Base-by-base conservation (phyloP, 2,888 invertebrate genomes). In the Zele albiditarsus region DNA sequence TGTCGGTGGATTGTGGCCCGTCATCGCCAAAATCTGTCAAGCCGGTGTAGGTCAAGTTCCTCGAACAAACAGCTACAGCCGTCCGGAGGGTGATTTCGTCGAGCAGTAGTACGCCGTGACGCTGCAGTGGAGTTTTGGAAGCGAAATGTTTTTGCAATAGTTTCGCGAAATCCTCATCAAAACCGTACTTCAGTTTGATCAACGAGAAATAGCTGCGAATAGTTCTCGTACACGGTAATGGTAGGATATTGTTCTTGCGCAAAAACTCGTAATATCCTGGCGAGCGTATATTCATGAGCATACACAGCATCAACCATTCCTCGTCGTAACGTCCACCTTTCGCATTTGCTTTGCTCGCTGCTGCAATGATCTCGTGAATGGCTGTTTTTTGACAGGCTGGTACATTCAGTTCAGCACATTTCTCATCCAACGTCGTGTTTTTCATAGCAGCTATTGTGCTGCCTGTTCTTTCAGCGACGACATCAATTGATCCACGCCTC, bases 81-180 rank as follows among this genome's bases (percentile, higher is more conserved):
- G 79, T 78, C 25, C 80, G 70, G 12, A 80, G 46, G 38, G 75
- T 75, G 3, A 82, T 81, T 69, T 80, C 82, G 60, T 82, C 80
- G 4, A 81, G 23, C 23, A 77, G 12, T 16, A 82, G 25, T 3
- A 80, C 49, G 0, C 80, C 79, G 62, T 74, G 71, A 0, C 77
- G 75, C 38, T 80, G 73, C 3, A 77, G 46, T 12, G 57, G 16
- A 3, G 38, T 46, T 76, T 73, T 65, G 6, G 20, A n/a, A 6
- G 25, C 65, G 28, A 72, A 69, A n/a, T 70, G 53, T n/a, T 70
- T 71, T 27, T 75, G n/a, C 3, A 76, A 23, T 3, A 76, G 28
- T 42, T 76, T 25, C 27, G 66, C 31, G 69, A 80, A 82, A 20
- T 77, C 58, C 23, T 74, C 67, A 60, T 77, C 78, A 67, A 78